These are phyloP conservation scores for Sebastes oblongus DNA, from an alignment of 2,797 vertebrate genomes.

Conservation along the genomic window DNA sequence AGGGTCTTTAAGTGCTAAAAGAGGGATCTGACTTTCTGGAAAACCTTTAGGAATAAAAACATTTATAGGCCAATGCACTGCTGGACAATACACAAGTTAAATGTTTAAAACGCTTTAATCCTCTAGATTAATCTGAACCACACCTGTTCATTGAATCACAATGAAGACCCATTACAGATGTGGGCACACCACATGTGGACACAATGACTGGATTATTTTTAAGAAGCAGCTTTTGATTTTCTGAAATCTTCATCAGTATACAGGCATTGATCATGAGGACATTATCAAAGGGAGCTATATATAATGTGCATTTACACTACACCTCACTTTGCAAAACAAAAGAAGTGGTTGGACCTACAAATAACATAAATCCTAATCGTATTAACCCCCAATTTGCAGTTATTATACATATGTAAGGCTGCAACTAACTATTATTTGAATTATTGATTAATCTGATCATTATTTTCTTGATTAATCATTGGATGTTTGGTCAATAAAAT, in stretches of 20 bases:
- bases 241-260: background rate
- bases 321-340: background rate
- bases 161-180: constrained; percentile 33
- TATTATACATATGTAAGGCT: too few species aligned
- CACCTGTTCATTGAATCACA: constrained; percentile 61
- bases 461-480: too few species aligned
- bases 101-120: constrained; percentile 57
- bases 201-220: constrained; percentile 25
- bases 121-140: constrained; percentile 60
- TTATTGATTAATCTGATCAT: too few species aligned
- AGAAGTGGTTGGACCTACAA: background rate
- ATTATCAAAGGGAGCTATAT: background rate
- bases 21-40: background rate
- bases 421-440: fast-evolving
- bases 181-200: background rate
- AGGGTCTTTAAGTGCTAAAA: background rate
- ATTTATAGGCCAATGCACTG: constrained; percentile 23
- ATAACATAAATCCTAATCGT: fast-evolving
- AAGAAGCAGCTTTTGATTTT: constrained; percentile 2
- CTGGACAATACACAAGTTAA: constrained; percentile 25
- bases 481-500: too few species aligned
- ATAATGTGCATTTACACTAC: background rate
- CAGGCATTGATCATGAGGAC: constrained; percentile 12
- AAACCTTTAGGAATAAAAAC: background rate
- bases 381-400: too few species aligned